Conservation (phyloP, 1,140 invertebrate species). For the Agrypnia vestita region DNA sequence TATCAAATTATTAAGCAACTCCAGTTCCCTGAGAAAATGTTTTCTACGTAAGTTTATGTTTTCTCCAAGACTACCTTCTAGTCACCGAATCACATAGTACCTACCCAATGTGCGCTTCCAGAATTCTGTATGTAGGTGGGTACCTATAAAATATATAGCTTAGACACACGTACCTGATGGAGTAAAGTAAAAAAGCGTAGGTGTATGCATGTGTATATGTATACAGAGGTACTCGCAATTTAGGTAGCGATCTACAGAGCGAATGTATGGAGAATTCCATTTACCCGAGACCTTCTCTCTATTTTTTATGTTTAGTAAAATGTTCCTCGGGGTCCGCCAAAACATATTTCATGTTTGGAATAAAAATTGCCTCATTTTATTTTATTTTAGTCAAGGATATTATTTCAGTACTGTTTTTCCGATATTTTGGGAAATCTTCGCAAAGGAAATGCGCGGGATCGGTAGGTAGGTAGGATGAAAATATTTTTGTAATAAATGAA, state of each 20-base stretch:
- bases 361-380: conserved; percentile 35
- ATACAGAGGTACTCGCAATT: conserved; percentile 4
- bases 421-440: too few relatives aligned
- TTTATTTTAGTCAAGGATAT: conserved; percentile 1
- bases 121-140: conserved; percentile 20
- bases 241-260: not conserved
- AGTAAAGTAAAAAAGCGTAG: not conserved
- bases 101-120: not conserved
- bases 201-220: not conserved
- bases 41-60: conserved; percentile 33
- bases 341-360: conserved; percentile 34
- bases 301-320: conserved; percentile 44
- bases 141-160: conserved; percentile 4
- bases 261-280: conserved; percentile 30
- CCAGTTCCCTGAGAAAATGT: not conserved
- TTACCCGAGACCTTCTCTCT: not conserved
- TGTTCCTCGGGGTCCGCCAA: conserved; percentile 4
- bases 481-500: too few relatives aligned
- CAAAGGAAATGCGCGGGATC: too few relatives aligned
- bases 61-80: conserved; percentile 24
- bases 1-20: conserved; percentile 39
- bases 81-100: conserved; percentile 28
- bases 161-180: not conserved
- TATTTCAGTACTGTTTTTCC: too few relatives aligned
- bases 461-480: too few relatives aligned